Conservation (phyloP, 2,797 vertebrate species). For the Etheostoma perlongum region DNA sequence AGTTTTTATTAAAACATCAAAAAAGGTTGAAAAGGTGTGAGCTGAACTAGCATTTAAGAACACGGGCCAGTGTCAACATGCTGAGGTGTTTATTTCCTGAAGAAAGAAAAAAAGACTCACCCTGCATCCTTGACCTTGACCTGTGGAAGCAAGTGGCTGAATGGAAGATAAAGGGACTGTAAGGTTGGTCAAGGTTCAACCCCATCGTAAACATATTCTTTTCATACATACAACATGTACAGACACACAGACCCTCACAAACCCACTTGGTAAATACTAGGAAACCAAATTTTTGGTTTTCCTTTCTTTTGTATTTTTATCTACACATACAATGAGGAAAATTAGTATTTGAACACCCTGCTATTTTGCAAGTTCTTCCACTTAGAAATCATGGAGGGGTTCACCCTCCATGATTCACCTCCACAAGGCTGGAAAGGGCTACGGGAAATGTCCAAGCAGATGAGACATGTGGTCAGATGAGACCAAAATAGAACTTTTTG, state of each 20-base stretch:
- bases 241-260: constrained; percentile 1
- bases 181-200: constrained; percentile 29
- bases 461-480: too few species aligned
- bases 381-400: too few species aligned
- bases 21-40: constrained; percentile 33
- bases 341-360: too few species aligned
- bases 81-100: constrained; percentile 41
- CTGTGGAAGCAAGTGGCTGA: constrained; percentile 10
- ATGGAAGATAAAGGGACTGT: neutral
- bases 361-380: too few species aligned
- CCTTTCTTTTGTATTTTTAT: constrained; percentile 6
- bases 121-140: neutral
- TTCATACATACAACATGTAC: neutral
- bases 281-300: constrained; percentile 15
- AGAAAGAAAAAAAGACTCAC: neutral
- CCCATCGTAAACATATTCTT: neutral
- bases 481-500: too few species aligned
- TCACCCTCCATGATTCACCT: too few species aligned
- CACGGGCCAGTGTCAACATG: constrained; percentile 39
- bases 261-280: constrained; percentile 9
- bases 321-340: neutral
- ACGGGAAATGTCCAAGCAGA: too few species aligned
- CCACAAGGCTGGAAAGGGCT: too few species aligned
- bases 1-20: constrained; percentile 63
- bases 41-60: constrained; percentile 43